phyloP scores from a whole-genome alignment of 2,797 vertebrate species.

The Coilia nasus region DNA sequence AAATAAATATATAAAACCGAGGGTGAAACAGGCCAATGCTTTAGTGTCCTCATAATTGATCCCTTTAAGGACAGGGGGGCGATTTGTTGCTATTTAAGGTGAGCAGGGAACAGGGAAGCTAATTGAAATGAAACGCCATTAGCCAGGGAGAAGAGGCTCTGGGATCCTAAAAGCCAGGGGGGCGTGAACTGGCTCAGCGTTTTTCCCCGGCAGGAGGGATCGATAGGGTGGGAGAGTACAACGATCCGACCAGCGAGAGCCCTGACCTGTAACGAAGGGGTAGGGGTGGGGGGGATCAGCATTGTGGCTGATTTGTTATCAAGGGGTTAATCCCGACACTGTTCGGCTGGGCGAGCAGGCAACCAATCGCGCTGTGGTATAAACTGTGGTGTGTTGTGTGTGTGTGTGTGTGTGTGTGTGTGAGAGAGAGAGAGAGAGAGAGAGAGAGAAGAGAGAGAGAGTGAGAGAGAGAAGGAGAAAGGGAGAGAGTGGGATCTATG shows the following conservation, averaged over 20 bases:
- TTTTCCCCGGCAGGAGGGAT: background rate
- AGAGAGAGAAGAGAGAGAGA: too few relatives aligned
- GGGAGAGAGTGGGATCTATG: background rate
- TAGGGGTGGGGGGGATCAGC: background rate
- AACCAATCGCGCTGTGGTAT: background rate
- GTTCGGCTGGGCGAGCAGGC: background rate
- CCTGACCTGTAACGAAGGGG: constrained; percentile 19
- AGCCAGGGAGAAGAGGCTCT: background rate
- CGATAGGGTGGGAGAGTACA: constrained; percentile 2
- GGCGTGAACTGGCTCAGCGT: constrained; percentile 14
- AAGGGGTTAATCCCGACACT: constrained; percentile 17
- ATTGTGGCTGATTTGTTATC: background rate
- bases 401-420: background rate
- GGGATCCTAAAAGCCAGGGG: constrained; percentile 12
- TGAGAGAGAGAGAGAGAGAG: too few relatives aligned
- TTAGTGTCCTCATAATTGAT: constrained; percentile 15
- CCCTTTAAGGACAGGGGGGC: background rate
- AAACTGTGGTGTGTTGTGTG: background rate
- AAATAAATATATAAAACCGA: background rate
- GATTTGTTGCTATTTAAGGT: constrained; percentile 24
- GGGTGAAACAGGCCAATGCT: background rate
- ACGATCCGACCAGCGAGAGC: constrained; percentile 7
- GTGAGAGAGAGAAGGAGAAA: too few relatives aligned
- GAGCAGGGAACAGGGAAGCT: background rate
- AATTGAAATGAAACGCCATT: constrained; percentile 19